Percentiles rank a stretch among this genome's conserved stretches.
phyloP scores from a whole-genome alignment of 2,888 invertebrate genomes.

The Volucella bombylans region DNA sequence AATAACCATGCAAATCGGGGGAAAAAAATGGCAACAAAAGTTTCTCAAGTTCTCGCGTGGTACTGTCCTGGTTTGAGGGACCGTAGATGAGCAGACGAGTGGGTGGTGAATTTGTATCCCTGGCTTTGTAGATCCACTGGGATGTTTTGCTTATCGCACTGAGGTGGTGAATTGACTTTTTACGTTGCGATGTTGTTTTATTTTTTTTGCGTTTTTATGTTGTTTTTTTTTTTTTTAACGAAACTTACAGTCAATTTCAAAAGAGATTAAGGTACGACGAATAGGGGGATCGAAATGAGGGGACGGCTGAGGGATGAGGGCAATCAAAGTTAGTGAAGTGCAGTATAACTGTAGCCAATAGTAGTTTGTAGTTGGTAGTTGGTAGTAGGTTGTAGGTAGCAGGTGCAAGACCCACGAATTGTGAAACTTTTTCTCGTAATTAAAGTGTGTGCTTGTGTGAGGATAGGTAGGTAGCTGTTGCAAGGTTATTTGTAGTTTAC shows the following conservation, averaged over 20 bases:
- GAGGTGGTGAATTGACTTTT: slow-evolving; percentile 53
- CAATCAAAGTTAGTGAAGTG: slow-evolving; percentile 39
- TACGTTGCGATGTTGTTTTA: slow-evolving; percentile 25
- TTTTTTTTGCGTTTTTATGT: neutral
- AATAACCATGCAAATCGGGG: slow-evolving; percentile 55
- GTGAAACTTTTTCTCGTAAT: slow-evolving; percentile 51
- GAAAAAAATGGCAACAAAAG: slow-evolving; percentile 27
- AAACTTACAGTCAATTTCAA: slow-evolving; percentile 46
- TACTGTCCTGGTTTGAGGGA: neutral
- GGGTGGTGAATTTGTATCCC: neutral
- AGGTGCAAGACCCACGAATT: slow-evolving; percentile 39
- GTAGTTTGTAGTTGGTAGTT: too few species aligned
- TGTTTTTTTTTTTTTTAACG: neutral
- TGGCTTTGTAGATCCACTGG: neutral
- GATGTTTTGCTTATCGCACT: slow-evolving; percentile 36
- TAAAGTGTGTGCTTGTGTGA: slow-evolving; percentile 21
- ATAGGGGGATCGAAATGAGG: neutral
- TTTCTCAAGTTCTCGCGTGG: slow-evolving; percentile 27
- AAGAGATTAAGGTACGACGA: slow-evolving; percentile 18
- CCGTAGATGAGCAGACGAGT: neutral
- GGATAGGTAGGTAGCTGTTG: neutral
- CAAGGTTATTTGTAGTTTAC: neutral
- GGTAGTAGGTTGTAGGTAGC: neutral
- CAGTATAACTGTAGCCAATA: neutral
- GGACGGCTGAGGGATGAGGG: neutral